Base-by-base conservation (phyloP, 2,888 invertebrate genomes). In the Xiphydria camelus region DNA sequence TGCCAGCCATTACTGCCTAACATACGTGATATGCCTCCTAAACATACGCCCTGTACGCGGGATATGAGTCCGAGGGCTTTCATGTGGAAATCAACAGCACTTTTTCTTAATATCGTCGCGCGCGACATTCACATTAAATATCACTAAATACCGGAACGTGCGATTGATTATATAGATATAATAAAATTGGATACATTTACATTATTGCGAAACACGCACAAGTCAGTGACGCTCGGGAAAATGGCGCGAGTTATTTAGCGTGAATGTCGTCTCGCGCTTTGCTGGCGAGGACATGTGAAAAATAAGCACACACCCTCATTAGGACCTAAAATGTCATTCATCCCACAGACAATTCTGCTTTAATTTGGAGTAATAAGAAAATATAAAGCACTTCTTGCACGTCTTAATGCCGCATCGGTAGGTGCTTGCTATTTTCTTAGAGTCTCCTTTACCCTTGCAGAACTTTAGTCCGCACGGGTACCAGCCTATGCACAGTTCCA, bases 381-480 rank as follows among this genome's bases (percentile, higher is more conserved):
- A 94, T 57, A 89, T 83, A 74, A 90, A 87, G 77, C 94, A 94
- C 73, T 91, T 88, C 64, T 88, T 85, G 76, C 96, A 96, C 0
- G 96, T 96, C 78, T 94, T 94, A 70, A 96, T 96, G 54, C 96
- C 96, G 74, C 96, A 96, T 40, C 95, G 83, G 78, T 94, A 95
- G 40, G 82, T 82, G 58, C 82, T 79, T 4, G 82, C 84, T 81
- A 77, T 85, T 71, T 82, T 84, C 57, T 81, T 82, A 7, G 80
- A 80, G 56, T 83, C 82, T 32, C 85, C 84, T 73, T 89, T 88
- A 32, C 88, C 89, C 66, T 92, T 91, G 78, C 96, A 96, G 78
- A 94, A 96, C 72, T 95, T 95, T 31, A 96, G 80, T 15, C 93
- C 94, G 75, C 95, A 96, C 0, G 96, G 95, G 76, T 94, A 96